Base-by-base conservation (phyloP, 2,888 invertebrate species). In the Taphrorychus bicolor region DNA sequence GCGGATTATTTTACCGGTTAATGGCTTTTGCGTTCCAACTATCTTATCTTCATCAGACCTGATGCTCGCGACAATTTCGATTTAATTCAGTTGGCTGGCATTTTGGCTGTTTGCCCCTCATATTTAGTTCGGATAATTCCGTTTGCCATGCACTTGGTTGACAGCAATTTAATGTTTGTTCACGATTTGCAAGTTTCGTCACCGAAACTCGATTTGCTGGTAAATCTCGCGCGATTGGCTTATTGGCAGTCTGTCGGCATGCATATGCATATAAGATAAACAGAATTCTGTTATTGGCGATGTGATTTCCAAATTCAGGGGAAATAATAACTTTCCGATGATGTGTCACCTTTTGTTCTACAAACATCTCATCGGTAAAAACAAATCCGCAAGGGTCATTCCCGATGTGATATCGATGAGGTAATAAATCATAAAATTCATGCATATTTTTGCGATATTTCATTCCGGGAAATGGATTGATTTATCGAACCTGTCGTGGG, bases 371-470 rank as follows among this genome's bases (percentile, higher is more conserved):
- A 9, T 9, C 11, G 1, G 7, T 9, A 53, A 51, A 67, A 32
- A 62, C 62, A 62, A 57, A 67, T 58, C 53, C 17, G 59, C 41
- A 24, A 62, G 32, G 45, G 54, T 67, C 53, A 24, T 57, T 24
- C 45, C 48, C 17, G 40, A 52, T 52, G 52, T 59, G 62, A 61
- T 67, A 61, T 23, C 22, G 67, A 67, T 57, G 56, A 49, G 59
- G 69, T 62, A 72, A 75, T 75, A 74, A 73, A 75, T 75, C 75
- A 72, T 60, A 65, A 60, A 70, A 72, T 72, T 67, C 70, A 72
- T 72, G 73, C 73, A 75, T 74, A 72, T 74, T 75, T 74, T 71
- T 62, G 66, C 71, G 56, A 73, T 73, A 72, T 75, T 74, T 73
- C 73, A 73, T 70, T 71, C 68, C 66, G 57, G 40, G 66, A 61